These are phyloP conservation scores for Crypturellus tataupa DNA, from an alignment of 2,797 vertebrate genomes.

Conservation along the genomic window DNA sequence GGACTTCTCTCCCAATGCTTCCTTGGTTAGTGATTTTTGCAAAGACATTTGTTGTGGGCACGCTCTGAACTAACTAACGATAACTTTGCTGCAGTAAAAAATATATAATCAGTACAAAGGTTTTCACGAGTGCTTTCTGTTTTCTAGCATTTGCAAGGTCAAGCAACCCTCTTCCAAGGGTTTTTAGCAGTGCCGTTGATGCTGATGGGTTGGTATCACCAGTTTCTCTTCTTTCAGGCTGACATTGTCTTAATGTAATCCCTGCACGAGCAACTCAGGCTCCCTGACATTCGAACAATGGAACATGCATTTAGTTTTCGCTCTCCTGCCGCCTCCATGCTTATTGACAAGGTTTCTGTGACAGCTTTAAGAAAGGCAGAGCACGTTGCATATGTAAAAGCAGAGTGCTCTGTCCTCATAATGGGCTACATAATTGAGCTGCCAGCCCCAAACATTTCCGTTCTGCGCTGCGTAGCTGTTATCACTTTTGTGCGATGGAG, in stretches of 20 bases:
- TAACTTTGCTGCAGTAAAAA: not conserved
- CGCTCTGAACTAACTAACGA: not conserved
- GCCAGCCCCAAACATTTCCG: constrained; percentile 33
- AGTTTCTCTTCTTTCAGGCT: constrained; percentile 21
- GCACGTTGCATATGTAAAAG: constrained; percentile 64
- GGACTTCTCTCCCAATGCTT: not conserved
- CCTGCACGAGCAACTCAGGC: constrained; percentile 42
- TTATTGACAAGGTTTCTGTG: constrained; percentile 30
- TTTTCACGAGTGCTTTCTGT: not conserved
- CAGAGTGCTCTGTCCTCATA: constrained; percentile 44
- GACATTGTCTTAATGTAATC: constrained; percentile 13
- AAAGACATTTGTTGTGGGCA: not conserved
- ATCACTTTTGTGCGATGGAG: not conserved
- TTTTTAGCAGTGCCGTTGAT: not conserved
- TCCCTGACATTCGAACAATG: constrained; percentile 72
- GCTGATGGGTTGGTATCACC: constrained; percentile 3
- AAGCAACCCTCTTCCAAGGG: not conserved
- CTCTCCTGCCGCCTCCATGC: constrained; percentile 49
- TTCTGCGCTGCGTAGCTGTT: not conserved
- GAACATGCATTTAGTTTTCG: constrained; percentile 64
- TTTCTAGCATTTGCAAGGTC: constrained; percentile 42
- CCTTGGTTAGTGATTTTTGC: not conserved
- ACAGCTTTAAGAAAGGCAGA: constrained; percentile 66
- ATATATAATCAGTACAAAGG: not conserved
- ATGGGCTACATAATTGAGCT: constrained; percentile 40